A percentile compares a stretch with the other conserved stretches of the same genome.
Evolutionary conservation across 2,888 invertebrate species (phyloP).

Genomic region (Salticus scenicus): DNA sequence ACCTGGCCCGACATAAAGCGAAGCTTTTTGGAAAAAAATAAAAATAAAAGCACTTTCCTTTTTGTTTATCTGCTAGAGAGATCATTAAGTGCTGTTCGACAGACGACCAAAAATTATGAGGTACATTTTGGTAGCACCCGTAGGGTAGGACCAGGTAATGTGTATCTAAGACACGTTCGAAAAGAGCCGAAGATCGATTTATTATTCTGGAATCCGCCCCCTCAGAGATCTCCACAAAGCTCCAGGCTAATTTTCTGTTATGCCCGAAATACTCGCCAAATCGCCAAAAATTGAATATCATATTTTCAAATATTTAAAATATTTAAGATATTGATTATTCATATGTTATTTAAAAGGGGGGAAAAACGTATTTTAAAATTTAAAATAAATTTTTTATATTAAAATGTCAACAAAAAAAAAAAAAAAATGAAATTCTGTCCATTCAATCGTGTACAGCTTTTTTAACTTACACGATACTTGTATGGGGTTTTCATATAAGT

Average conservation of each 20-base stretch:
- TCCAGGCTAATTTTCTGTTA: neutral
- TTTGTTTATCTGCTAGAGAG: constrained; percentile 9
- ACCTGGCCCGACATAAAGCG: neutral
- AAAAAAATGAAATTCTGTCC: no score
- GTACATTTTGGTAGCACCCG: constrained; percentile 37
- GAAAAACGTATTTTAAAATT: no score
- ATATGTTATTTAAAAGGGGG: no score
- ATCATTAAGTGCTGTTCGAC: constrained; percentile 56
- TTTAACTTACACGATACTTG: no score
- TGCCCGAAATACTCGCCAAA: constrained; percentile 45
- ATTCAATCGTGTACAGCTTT: no score
- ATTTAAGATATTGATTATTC: no score
- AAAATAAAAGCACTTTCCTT: neutral
- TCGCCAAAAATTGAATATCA: no score
- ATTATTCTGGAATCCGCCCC: constrained; percentile 61
- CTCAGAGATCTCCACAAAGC: constrained; percentile 31
- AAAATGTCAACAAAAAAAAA: no score
- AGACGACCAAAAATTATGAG: constrained; percentile 52
- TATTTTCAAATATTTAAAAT: no score
- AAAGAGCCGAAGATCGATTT: constrained; percentile 43
- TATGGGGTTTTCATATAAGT: no score
- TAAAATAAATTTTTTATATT: no score
- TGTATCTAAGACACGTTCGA: constrained; percentile 54
- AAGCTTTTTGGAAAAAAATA: neutral
- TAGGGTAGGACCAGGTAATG: constrained; percentile 45